These are phyloP conservation scores for Halcyon leucocephala DNA, from an alignment of 2,797 vertebrate species.

Conservation along the genomic window DNA sequence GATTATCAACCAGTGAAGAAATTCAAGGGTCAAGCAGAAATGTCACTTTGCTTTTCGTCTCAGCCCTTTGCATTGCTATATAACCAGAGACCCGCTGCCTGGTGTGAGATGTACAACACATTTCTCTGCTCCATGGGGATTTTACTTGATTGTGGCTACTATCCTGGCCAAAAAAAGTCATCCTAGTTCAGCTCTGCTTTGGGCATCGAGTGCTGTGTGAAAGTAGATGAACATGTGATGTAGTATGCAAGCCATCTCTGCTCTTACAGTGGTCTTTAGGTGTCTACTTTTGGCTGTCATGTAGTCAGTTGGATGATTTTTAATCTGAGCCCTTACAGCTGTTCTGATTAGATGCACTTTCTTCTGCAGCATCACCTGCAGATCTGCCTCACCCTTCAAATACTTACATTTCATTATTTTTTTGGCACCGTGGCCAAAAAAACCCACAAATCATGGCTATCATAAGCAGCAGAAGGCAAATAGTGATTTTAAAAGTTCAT, in stretches of 20 bases:
- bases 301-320: not conserved
- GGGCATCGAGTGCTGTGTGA: not conserved
- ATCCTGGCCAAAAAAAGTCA: no score
- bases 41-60: not conserved
- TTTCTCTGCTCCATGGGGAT: not conserved
- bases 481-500: not conserved
- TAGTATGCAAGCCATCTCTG: not conserved
- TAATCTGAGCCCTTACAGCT: not conserved
- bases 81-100: not conserved
- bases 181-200: not conserved
- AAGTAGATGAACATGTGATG: not conserved
- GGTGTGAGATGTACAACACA: fast-evolving
- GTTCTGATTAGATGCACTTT: not conserved
- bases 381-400: not conserved
- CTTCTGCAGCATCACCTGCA: not conserved
- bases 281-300: not conserved
- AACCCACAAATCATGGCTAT: not conserved
- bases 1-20: not conserved
- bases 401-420: not conserved
- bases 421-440: not conserved
- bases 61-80: not conserved
- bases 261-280: not conserved
- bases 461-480: not conserved
- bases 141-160: not conserved
- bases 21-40: not conserved